These are phyloP conservation scores for Phengaris alcon DNA, from an alignment of 2,888 invertebrate species.

Conservation along the genomic window DNA sequence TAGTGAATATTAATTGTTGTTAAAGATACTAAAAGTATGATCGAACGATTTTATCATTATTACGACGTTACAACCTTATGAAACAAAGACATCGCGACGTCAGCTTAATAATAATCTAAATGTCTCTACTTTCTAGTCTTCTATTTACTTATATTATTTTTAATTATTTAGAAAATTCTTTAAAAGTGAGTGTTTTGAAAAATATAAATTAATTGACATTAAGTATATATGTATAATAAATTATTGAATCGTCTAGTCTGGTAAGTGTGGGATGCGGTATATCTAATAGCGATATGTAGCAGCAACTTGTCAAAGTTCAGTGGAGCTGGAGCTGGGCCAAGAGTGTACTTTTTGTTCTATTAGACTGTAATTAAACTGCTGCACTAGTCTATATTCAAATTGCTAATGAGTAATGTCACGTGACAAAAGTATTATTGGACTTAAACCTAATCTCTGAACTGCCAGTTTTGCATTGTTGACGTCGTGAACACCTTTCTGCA, in stretches of 20 bases:
- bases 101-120: neutral
- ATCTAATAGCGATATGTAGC: slow-evolving; percentile 52
- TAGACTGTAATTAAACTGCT: neutral
- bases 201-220: neutral
- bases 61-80: neutral
- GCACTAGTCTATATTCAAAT: slow-evolving; percentile 31
- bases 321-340: slow-evolving; percentile 74
- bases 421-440: neutral
- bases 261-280: slow-evolving; percentile 13
- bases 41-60: neutral
- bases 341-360: slow-evolving; percentile 40
- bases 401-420: slow-evolving; percentile 30
- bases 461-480: neutral
- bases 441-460: neutral
- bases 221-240: neutral
- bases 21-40: neutral
- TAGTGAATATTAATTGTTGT: neutral
- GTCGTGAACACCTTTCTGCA: neutral
- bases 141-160: neutral
- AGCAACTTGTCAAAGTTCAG: slow-evolving; percentile 74
- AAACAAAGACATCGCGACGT: neutral
- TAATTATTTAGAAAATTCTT: neutral
- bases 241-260: slow-evolving; percentile 1
- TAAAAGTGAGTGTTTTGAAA: neutral
- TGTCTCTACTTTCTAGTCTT: neutral